Percentiles rank a stretch among this genome's conserved stretches.
These are phyloP conservation scores for Microcaecilia unicolor DNA, from an alignment of 2,797 vertebrate species.

Conservation along the genomic window DNA sequence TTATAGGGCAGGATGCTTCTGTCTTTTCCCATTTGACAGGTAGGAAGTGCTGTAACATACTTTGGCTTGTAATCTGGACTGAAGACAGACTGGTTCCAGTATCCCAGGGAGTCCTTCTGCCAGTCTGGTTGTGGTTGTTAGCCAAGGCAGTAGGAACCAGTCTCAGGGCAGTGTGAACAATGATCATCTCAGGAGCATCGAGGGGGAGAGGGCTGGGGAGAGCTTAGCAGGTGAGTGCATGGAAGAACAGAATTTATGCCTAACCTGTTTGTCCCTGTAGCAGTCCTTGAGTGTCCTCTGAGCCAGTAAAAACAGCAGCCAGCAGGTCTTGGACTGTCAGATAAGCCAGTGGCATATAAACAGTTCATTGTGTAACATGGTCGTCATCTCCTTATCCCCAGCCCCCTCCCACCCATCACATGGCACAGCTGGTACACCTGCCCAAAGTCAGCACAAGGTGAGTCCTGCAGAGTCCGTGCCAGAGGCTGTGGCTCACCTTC, in stretches of 20 bases:
- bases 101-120: background rate
- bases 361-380: background rate
- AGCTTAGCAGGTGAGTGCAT: no score
- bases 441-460: background rate
- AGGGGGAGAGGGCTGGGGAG: no score
- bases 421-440: no score
- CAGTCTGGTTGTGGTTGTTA: background rate
- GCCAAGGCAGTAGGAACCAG: background rate
- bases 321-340: background rate
- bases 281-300: slow-evolving; percentile 7
- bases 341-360: background rate
- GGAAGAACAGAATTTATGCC: background rate
- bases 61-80: background rate
- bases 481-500: no score
- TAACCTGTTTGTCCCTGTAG: background rate
- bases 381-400: background rate
- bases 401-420: background rate
- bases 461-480: background rate
- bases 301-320: background rate
- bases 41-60: background rate
- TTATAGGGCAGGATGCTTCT: background rate
- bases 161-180: background rate
- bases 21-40: background rate
- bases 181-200: no score
- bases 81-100: background rate